phyloP scores from a whole-genome alignment of 2,797 vertebrate species.

The Sphaeramia orbicularis region DNA sequence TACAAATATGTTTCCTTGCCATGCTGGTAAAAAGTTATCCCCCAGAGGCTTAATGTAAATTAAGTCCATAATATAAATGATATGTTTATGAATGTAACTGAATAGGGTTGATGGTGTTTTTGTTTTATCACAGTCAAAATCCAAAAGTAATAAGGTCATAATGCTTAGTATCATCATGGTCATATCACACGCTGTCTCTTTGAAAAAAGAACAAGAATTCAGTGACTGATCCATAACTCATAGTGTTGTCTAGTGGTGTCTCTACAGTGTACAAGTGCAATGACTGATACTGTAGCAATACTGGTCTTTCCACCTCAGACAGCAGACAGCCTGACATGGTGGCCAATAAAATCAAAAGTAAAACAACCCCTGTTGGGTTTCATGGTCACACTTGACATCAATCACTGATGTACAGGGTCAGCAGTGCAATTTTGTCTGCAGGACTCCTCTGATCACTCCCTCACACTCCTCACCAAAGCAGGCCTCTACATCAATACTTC shows the following conservation, averaged over 20 bases:
- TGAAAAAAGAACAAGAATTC: no score
- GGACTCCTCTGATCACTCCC: slow-evolving; percentile 78
- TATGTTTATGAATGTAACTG: no score
- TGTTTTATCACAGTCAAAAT: slow-evolving; percentile 27
- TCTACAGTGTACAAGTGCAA: slow-evolving; percentile 38
- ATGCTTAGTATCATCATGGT: slow-evolving; percentile 57
- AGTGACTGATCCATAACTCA: slow-evolving; percentile 54
- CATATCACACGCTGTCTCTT: slow-evolving; percentile 64
- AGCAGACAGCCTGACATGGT: slow-evolving; percentile 72
- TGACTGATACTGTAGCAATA: slow-evolving; percentile 48
- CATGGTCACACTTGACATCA: slow-evolving; percentile 77
- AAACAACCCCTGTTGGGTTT: slow-evolving; percentile 78
- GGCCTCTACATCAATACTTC: slow-evolving; percentile 81
- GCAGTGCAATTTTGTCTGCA: slow-evolving; percentile 71
- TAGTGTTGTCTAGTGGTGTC: slow-evolving; percentile 53
- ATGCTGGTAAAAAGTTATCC: no score
- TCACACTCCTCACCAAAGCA: slow-evolving; percentile 72
- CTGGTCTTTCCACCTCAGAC: slow-evolving; percentile 59
- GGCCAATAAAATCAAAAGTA: slow-evolving; percentile 83
- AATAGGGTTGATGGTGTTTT: no score
- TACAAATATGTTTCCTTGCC: no score
- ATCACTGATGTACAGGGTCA: slow-evolving; percentile 77
- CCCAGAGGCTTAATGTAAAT: no score
- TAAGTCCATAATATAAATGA: no score
- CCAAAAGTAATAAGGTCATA: slow-evolving; percentile 31